Base-by-base conservation (phyloP, 2,888 invertebrate species). In the Brachypterus glaber region DNA sequence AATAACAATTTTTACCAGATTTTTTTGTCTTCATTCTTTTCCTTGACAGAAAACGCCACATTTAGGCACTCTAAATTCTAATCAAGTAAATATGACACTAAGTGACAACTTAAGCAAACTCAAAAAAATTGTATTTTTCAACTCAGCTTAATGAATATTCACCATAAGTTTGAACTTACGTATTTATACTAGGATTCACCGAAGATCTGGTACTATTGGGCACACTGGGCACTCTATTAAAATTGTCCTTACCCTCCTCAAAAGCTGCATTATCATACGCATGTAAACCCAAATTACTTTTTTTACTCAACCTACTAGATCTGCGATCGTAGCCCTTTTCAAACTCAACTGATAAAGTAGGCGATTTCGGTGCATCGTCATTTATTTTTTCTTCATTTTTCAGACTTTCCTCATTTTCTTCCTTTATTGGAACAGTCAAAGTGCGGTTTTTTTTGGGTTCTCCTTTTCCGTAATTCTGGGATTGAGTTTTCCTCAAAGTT, bases 221-320 rank as follows among this genome's bases (percentile, higher is more conserved):
- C 33, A 17, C 36, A 29, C 41, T 42, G 21, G 35, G 42, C n/a
- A 38, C 40, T 14, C 37, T 48, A 17, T 5, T 7, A 46, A 27
- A 33, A 39, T 46, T 9, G 41, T 42, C 27, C 14, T 27, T 11
- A 15, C 17, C 40, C n/a, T 16, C 13, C 27, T 54, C 54, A 34
- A 44, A 54, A 1, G 43, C 53, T 15, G 29, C 42, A 39, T 55
- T 55, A n/a, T 53, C 55, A 35, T 27, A 53, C 2, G 43, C 42
- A 30, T 33, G 41, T 15, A 29, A 2, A 8, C 37, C 33, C 11
- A 16, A 12, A 13, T 37, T 32, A 16, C 33, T 25, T 9, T 17
- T 37, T 21, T 36, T 41, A 34, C 36, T 40, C 16, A 41, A 42
- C 24, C 40, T 34, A 33, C 48, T 47, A 27, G 31, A 18, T 27